phyloP scores from a whole-genome alignment of 2,113 vertebrate genomes.

The Podilymbus podiceps region DNA sequence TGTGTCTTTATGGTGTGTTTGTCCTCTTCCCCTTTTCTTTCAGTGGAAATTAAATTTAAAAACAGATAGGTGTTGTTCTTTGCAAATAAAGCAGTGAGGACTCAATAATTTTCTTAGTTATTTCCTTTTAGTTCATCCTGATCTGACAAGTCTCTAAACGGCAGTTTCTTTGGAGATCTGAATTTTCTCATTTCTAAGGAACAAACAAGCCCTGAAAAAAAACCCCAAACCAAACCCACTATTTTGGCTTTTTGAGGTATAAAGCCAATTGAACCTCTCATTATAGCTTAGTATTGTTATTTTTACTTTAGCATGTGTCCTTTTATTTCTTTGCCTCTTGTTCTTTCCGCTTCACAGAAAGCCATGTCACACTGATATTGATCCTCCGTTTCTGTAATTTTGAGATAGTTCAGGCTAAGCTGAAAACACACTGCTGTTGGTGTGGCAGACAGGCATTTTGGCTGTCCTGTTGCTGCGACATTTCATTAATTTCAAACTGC shows the following conservation, averaged over 20 bases:
- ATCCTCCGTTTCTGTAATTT: background rate
- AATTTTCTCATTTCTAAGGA: background rate
- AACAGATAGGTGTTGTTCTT: background rate
- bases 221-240: background rate
- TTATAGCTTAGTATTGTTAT: background rate
- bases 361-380: background rate
- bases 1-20: background rate
- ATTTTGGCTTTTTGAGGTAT: background rate
- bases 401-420: background rate
- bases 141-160: background rate
- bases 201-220: background rate
- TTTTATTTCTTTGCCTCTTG: background rate
- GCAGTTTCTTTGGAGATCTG: background rate
- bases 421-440: background rate
- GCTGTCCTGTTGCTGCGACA: background rate
- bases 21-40: background rate
- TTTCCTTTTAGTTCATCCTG: background rate
- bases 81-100: background rate
- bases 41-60: background rate
- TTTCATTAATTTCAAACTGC: background rate
- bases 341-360: background rate
- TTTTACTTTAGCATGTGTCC: background rate
- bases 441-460: background rate
- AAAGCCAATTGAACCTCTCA: background rate
- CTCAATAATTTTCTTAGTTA: background rate